Evolutionary conservation across 2,888 invertebrate species (phyloP), one percentile per base, ranked within the genome.

Genomic region (Strigamia maritima): DNA sequence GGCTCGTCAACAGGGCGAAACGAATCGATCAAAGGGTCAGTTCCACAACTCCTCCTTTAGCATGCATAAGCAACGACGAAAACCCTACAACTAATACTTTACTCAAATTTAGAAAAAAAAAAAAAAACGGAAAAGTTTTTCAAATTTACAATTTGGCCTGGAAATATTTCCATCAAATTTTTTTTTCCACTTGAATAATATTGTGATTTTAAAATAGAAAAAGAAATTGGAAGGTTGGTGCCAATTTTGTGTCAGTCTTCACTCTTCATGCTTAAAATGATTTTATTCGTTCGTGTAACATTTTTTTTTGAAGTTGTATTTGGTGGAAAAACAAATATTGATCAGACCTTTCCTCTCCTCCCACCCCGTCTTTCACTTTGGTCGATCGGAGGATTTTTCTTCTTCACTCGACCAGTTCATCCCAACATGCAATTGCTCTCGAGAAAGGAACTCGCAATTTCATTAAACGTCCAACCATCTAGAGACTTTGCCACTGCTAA

Each of bases 371-470:
- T 19, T 19, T 54, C 54, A 8, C 70, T 70, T 70, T 70, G 26
- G 24, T 70, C 70, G 70, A 70, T 70, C 70, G 70, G 26, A n/a
- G 28, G 70, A 28, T 70, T 70, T 70, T 70, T 70, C 70, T 28
- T 70, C 70, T 70, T 70, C 70, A 70, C 70, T 70, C 70, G 70
- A 70, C 70, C 70, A 70, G 26, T 70, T 70, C 70, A 70, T 70
- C 70, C 70, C 70, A 70, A 70, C 70, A 70, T 28, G 70, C 70
- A 70, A 70, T 70, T 70, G 70, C 70, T 70, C 70, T 70, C 70
- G 70, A 70, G 70, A 70, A 70, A 70, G 70, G 70, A 70, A 70
- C 70, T 70, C 70, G 70, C 70, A 70, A 70, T 70, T 70, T 70
- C 70, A 70, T 70, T 70, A 70, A 70, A 70, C 70, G 70, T 70